These are phyloP conservation scores for Hydrochoerus hydrochaeris DNA, from an alignment of 2,113 vertebrate genomes.

Conservation along the genomic window DNA sequence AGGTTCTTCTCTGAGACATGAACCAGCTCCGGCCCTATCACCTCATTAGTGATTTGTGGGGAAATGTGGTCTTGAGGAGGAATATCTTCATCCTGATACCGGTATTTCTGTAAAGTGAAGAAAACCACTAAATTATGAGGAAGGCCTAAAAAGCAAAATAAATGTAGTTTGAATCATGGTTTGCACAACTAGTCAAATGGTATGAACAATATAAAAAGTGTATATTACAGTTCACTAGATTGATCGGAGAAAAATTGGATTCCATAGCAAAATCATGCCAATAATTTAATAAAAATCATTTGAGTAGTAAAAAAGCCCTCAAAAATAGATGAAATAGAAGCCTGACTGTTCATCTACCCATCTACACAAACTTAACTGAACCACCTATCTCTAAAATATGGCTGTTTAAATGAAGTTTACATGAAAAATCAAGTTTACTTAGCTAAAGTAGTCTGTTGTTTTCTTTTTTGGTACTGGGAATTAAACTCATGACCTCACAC, in stretches of 20 bases:
- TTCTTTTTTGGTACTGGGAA: too few species aligned
- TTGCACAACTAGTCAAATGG: slow-evolving; percentile 37
- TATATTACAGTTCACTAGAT: slow-evolving; percentile 4
- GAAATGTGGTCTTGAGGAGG: slow-evolving; percentile 93
- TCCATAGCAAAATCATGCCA: slow-evolving; percentile 29
- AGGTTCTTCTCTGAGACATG: slow-evolving; percentile 97
- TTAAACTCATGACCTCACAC: too few species aligned
- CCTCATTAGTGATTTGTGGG: slow-evolving; percentile 91
- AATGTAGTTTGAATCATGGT: slow-evolving; percentile 42
- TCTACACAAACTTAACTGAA: background rate
- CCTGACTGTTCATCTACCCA: background rate
- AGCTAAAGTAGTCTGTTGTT: slow-evolving; percentile 41
- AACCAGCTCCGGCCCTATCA: slow-evolving; percentile 93
- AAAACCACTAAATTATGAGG: slow-evolving; percentile 47
- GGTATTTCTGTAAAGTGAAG: slow-evolving; percentile 91
- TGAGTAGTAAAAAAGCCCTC: background rate
- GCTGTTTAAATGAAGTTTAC: slow-evolving; percentile 14
- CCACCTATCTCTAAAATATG: slow-evolving; percentile 24
- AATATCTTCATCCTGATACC: slow-evolving; percentile 95
- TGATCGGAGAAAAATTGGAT: background rate
- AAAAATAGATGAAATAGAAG: slow-evolving; percentile 1
- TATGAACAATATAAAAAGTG: background rate
- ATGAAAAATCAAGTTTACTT: slow-evolving; percentile 36
- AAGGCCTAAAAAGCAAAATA: background rate
- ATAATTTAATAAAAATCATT: slow-evolving; percentile 22